Percentiles rank a stretch among this genome's conserved stretches.
Conservation (phyloP, 2,797 vertebrate genomes). For the Megalops cyprinoides region DNA sequence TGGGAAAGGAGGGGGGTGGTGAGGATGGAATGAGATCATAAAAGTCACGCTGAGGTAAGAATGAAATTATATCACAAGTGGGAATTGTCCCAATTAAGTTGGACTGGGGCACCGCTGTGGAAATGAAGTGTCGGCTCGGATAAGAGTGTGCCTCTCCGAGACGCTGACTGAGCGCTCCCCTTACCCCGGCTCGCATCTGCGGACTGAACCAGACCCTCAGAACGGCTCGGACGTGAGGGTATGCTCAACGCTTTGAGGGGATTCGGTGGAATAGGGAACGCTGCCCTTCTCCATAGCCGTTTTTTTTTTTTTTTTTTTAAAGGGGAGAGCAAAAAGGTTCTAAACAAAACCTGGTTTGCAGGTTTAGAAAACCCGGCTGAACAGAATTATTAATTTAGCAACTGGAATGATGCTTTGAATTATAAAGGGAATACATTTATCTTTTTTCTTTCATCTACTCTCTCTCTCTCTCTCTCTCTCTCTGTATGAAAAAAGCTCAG, state of each 20-base stretch:
- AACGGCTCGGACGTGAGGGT: constrained; percentile 29
- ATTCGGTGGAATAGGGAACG: background rate
- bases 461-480: constrained; percentile 36
- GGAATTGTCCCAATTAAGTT: constrained; percentile 60
- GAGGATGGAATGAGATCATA: constrained; percentile 52
- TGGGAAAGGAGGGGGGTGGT: constrained; percentile 11
- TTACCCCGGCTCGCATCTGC: constrained; percentile 4
- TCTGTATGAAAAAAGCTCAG: constrained; percentile 35
- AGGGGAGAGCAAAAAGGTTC: constrained; percentile 34
- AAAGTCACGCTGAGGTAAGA: constrained; percentile 55
- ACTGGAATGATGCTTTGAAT: constrained; percentile 52
- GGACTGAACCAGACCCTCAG: constrained; percentile 39
- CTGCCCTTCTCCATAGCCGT: constrained; percentile 18
- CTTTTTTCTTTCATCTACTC: constrained; percentile 53
- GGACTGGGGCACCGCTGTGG: constrained; percentile 49
- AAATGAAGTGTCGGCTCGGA: constrained; percentile 50
- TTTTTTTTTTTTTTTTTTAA: constrained; percentile 31
- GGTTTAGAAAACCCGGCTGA: constrained; percentile 49
- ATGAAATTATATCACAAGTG: constrained; percentile 57
- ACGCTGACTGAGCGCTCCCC: constrained; percentile 8
- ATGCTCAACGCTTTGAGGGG: constrained; percentile 34
- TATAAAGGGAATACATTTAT: constrained; percentile 62
- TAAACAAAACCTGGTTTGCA: constrained; percentile 42
- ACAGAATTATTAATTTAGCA: constrained; percentile 61
- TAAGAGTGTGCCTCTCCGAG: constrained; percentile 41